These are phyloP conservation scores for Incurvaria masculella DNA, from an alignment of 2,888 invertebrate genomes.

Conservation along the genomic window DNA sequence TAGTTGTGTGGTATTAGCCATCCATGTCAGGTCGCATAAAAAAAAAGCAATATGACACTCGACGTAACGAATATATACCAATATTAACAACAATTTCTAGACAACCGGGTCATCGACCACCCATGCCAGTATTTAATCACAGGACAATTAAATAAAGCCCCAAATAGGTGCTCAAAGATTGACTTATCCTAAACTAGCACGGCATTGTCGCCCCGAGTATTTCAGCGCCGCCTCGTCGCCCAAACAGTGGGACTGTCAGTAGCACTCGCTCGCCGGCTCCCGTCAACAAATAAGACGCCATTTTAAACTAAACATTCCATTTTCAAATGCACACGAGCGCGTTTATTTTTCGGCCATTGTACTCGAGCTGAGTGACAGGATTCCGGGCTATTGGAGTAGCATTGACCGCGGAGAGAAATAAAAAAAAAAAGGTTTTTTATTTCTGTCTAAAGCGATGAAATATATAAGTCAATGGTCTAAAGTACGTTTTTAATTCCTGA, in stretches of 20 bases:
- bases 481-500: no score
- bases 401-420: no score
- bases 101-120: background rate
- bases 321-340: background rate
- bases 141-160: background rate
- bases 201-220: conserved; percentile 37
- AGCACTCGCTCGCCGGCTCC: background rate
- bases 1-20: no score
- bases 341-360: background rate
- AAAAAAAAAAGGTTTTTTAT: no score
- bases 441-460: no score
- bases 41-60: no score
- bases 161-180: conserved; percentile 22
- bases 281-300: background rate
- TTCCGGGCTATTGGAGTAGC: no score
- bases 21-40: no score
- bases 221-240: conserved; percentile 27
- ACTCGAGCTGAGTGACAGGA: background rate
- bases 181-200: conserved; percentile 48
- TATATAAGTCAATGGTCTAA: no score
- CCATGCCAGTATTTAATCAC: background rate
- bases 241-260: background rate
- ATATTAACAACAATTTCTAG: no score
- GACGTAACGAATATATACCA: no score
- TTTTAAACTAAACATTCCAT: background rate